Conservation (phyloP, 2,797 vertebrate species). For the Dallia pectoralis region DNA sequence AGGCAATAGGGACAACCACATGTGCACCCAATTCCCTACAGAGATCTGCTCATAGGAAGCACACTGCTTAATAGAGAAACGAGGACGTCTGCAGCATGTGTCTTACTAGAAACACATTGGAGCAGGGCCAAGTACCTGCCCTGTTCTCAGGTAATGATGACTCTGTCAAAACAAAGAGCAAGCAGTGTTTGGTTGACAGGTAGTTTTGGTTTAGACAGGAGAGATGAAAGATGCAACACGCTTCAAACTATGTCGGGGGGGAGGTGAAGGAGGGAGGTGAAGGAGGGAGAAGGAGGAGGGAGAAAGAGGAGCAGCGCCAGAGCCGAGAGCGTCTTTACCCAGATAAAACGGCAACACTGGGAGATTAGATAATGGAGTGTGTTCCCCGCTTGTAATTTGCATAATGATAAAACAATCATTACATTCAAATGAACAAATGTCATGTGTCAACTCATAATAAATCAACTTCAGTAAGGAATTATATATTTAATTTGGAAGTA, state of each 20-base stretch:
- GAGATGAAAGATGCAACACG: background rate
- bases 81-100: background rate
- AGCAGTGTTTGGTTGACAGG: too few relatives aligned
- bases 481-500: too few relatives aligned
- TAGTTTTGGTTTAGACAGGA: too few relatives aligned
- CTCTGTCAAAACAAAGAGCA: background rate
- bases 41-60: background rate
- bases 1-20: background rate
- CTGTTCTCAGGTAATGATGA: background rate
- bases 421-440: too few relatives aligned
- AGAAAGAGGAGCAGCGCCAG: background rate
- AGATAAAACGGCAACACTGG: background rate
- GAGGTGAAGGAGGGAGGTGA: too few relatives aligned
- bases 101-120: background rate
- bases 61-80: background rate
- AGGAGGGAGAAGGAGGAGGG: background rate
- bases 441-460: too few relatives aligned
- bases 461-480: too few relatives aligned
- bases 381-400: too few relatives aligned
- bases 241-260: background rate
- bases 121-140: background rate
- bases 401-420: too few relatives aligned
- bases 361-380: too few relatives aligned
- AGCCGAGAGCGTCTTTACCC: background rate
- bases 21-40: background rate